A percentile compares a stretch with the other conserved stretches of the same genome.
Conservation (phyloP, 2,888 invertebrate species). For the Campaea margaritaria region DNA sequence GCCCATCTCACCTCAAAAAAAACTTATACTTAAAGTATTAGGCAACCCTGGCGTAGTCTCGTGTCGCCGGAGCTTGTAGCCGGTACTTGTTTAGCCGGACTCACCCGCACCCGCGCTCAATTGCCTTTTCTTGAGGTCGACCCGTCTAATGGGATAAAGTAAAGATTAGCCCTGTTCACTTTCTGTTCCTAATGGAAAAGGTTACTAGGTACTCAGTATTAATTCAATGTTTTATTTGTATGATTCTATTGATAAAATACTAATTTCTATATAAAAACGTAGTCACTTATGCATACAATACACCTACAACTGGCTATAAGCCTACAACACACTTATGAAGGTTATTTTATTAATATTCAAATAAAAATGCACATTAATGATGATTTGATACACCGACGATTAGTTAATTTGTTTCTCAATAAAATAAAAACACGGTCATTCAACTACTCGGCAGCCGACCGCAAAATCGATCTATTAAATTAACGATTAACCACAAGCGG, state of each 20-base stretch:
- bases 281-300: too few relatives aligned
- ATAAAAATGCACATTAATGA: neutral
- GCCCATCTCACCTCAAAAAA: neutral
- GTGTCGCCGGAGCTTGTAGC: constrained; percentile 70
- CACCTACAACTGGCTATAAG: neutral
- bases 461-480: constrained; percentile 72
- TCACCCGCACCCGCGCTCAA: constrained; percentile 65
- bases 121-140: constrained; percentile 80
- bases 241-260: neutral
- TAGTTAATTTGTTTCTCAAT: constrained; percentile 21
- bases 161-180: constrained; percentile 78
- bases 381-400: neutral
- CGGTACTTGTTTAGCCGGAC: constrained; percentile 69
- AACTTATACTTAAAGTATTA: neutral
- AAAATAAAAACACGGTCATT: constrained; percentile 30
- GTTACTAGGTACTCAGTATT: constrained; percentile 55
- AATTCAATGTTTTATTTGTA: constrained; percentile 28
- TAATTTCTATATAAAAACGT: neutral
- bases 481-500: constrained; percentile 71
- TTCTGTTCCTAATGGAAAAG: constrained; percentile 70
- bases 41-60: constrained; percentile 57
- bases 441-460: constrained; percentile 53
- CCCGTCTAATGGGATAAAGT: constrained; percentile 79
- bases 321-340: neutral
- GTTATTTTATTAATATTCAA: neutral